Conservation (phyloP, 2,113 vertebrate genomes). For the Rhea pennata region DNA sequence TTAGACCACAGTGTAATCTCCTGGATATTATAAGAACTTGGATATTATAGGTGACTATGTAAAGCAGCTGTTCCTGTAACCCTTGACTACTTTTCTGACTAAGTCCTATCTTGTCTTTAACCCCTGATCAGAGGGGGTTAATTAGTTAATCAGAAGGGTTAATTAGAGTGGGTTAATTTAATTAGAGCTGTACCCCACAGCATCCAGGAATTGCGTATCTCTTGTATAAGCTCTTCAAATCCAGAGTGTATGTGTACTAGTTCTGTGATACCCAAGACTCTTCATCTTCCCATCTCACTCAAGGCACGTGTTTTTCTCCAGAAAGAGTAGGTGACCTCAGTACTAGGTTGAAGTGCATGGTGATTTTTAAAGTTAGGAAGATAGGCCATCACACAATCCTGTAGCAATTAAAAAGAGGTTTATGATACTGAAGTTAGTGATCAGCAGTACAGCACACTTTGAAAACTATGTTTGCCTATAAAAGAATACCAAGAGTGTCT, state of each 20-base stretch:
- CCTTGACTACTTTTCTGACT: neutral
- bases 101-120: neutral
- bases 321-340: neutral
- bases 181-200: neutral
- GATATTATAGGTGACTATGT: neutral
- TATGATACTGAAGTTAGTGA: neutral
- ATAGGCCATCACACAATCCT: rapidly evolving
- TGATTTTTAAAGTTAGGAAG: neutral
- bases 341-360: neutral
- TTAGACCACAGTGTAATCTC: neutral
- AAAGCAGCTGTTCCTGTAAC: neutral
- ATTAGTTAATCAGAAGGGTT: neutral
- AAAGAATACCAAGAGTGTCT: neutral
- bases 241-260: neutral
- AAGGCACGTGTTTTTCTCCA: neutral
- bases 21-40: neutral
- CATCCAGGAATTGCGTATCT: neutral
- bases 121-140: neutral
- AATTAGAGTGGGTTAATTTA: neutral
- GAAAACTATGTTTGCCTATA: neutral
- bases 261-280: neutral
- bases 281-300: neutral
- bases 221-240: neutral
- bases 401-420: neutral
- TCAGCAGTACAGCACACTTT: neutral